phyloP scores from a whole-genome alignment of 2,888 invertebrate genomes.

The Nemotelus pantherinus region DNA sequence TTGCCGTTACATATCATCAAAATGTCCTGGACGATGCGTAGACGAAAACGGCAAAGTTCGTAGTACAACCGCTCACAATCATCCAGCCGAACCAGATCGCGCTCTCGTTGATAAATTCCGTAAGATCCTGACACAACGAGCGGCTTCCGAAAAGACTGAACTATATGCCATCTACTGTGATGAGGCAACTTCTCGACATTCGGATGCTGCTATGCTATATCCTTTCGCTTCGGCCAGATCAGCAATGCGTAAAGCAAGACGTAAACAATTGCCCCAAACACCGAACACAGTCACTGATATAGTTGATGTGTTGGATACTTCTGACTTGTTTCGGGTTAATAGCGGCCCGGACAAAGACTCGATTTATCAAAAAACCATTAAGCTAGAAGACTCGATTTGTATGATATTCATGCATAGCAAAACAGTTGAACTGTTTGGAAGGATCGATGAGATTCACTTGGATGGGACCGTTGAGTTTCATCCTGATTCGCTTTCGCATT shows the following conservation, averaged over 20 bases:
- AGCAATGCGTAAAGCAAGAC: slow-evolving; percentile 56
- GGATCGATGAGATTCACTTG: slow-evolving; percentile 55
- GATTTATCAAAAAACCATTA: slow-evolving; percentile 55
- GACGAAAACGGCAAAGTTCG: slow-evolving; percentile 53
- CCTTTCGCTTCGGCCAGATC: slow-evolving; percentile 55
- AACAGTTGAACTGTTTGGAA: slow-evolving; percentile 53
- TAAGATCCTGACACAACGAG: slow-evolving; percentile 54
- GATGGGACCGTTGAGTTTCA: slow-evolving; percentile 53
- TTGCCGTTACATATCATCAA: slow-evolving; percentile 54
- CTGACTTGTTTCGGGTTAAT: slow-evolving; percentile 54
- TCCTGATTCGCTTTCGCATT: slow-evolving; percentile 51
- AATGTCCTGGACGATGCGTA: slow-evolving; percentile 54
- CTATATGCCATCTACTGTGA: slow-evolving; percentile 55
- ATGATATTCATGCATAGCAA: slow-evolving; percentile 55
- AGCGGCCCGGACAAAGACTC: slow-evolving; percentile 54
- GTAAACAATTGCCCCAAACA: slow-evolving; percentile 54
- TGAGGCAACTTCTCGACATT: slow-evolving; percentile 55
- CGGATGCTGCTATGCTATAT: slow-evolving; percentile 55
- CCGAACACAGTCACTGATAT: slow-evolving; percentile 53
- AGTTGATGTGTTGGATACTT: slow-evolving; percentile 53
- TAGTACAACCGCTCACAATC: slow-evolving; percentile 54
- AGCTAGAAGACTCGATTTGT: slow-evolving; percentile 51
- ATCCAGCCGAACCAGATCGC: slow-evolving; percentile 54
- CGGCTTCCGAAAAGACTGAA: slow-evolving; percentile 53
- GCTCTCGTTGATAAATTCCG: slow-evolving; percentile 55